These are phyloP conservation scores for Bombus balteatus DNA, from an alignment of 1,140 invertebrate genomes.

Conservation along the genomic window DNA sequence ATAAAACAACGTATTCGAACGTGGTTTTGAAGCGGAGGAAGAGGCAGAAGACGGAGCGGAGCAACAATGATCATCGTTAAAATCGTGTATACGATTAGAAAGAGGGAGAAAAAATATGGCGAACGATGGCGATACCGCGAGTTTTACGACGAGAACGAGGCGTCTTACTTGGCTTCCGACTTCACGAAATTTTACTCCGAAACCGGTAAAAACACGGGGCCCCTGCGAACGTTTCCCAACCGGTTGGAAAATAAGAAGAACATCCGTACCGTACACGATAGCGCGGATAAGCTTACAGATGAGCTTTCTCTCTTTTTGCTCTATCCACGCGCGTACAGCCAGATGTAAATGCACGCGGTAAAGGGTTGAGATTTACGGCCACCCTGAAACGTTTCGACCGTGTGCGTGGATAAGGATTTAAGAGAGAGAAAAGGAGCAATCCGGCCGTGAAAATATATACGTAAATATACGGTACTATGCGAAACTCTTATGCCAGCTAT, in stretches of 20 bases:
- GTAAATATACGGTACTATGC: not conserved
- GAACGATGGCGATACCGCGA: not conserved
- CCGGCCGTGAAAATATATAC: not conserved
- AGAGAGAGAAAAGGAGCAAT: not conserved
- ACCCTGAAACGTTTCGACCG: constrained; percentile 33
- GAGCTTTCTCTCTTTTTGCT: constrained; percentile 37
- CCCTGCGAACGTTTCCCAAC: constrained; percentile 40
- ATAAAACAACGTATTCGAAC: not conserved
- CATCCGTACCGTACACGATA: constrained; percentile 40
- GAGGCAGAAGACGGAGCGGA: not conserved
- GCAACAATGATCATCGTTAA: constrained; percentile 1
- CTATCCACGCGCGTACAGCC: constrained; percentile 14
- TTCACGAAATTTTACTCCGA: constrained; percentile 38
- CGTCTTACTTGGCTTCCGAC: constrained; percentile 31
- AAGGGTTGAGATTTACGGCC: constrained; percentile 50
- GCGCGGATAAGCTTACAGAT: constrained; percentile 44
- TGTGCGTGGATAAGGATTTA: constrained; percentile 30
- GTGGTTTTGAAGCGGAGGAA: no score
- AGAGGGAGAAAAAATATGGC: not conserved
- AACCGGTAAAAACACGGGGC: constrained; percentile 35
- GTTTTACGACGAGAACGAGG: constrained; percentile 17
- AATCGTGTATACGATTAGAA: constrained; percentile 26
- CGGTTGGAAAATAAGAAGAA: constrained; percentile 48
- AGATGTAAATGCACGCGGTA: constrained; percentile 46
- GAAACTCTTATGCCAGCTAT: not conserved